A percentile compares a stretch with the other conserved stretches of the same genome.
phyloP scores from a whole-genome alignment of 2,797 vertebrate species.

The Lithobates sylvaticus region DNA sequence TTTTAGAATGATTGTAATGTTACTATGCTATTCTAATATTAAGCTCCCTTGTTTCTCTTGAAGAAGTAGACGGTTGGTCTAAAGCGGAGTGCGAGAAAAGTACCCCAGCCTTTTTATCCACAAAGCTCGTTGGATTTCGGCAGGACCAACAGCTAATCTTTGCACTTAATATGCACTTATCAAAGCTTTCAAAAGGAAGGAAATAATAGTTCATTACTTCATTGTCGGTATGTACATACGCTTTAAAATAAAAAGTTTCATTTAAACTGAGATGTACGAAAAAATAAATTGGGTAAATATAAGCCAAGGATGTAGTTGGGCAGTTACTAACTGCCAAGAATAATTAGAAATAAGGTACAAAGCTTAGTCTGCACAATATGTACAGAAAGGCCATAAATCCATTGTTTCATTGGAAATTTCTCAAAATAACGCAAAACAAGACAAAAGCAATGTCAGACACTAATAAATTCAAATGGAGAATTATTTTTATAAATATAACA shows the following conservation, averaged over 20 bases:
- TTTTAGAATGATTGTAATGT: too few relatives aligned
- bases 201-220: neutral
- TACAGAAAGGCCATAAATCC: slow-evolving; percentile 94
- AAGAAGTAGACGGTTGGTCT: too few relatives aligned
- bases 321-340: slow-evolving; percentile 87
- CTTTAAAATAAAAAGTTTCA: neutral
- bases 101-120: too few relatives aligned
- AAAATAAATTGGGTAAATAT: slow-evolving; percentile 71
- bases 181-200: too few relatives aligned
- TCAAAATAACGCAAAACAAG: slow-evolving; percentile 88
- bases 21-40: too few relatives aligned
- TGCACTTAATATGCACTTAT: neutral
- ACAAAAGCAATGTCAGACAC: slow-evolving; percentile 93
- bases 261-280: neutral
- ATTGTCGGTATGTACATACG: neutral
- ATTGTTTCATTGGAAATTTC: slow-evolving; percentile 86
- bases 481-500: slow-evolving; percentile 93
- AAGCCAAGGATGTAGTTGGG: slow-evolving; percentile 91
- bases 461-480: slow-evolving; percentile 98
- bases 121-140: too few relatives aligned
- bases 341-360: slow-evolving; percentile 85
- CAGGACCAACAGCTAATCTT: too few relatives aligned
- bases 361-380: slow-evolving; percentile 92
- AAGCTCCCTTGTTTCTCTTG: too few relatives aligned
- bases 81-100: too few relatives aligned